A percentile compares a stretch with the other conserved stretches of the same genome.
Evolutionary conservation across 2,888 invertebrate species (phyloP).

Genomic region (Amphipyra tragopoginis): DNA sequence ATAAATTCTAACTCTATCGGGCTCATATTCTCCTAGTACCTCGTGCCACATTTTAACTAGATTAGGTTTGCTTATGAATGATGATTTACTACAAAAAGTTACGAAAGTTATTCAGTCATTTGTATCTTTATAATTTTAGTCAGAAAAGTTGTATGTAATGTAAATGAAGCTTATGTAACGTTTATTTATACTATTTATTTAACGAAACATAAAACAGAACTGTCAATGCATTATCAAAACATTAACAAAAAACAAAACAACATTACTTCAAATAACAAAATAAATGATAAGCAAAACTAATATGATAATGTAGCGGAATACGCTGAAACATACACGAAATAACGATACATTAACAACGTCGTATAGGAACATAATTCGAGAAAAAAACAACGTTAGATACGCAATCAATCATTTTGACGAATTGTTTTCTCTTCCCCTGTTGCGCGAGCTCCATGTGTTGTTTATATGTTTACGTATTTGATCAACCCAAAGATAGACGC

Average conservation of each 20-base stretch:
- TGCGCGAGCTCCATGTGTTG: constrained; percentile 5
- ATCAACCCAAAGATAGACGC: neutral
- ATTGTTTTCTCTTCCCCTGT: constrained; percentile 33
- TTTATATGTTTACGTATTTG: neutral
- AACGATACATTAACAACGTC: constrained; percentile 27
- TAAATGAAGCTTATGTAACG: no score
- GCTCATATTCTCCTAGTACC: no score
- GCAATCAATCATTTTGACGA: constrained; percentile 53
- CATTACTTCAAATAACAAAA: neutral
- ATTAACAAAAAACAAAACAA: neutral
- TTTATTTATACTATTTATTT: no score
- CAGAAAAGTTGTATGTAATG: no score
- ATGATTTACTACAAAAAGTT: no score
- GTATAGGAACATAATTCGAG: constrained; percentile 10
- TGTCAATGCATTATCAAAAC: no score
- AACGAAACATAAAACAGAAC: no score
- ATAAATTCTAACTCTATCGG: constrained; percentile 3
- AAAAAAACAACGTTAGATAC: constrained; percentile 37
- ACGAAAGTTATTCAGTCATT: no score
- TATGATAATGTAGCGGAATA: constrained; percentile 5
- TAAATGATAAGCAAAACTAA: constrained; percentile 6
- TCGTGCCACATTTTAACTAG: no score
- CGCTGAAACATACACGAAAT: constrained; percentile 8
- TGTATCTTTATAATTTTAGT: no score
- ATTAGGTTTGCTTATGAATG: no score